Evolutionary conservation across 2,888 invertebrate genomes (phyloP), one percentile per base, ranked within the genome.

Genomic region (Drosophila neutralis): DNA sequence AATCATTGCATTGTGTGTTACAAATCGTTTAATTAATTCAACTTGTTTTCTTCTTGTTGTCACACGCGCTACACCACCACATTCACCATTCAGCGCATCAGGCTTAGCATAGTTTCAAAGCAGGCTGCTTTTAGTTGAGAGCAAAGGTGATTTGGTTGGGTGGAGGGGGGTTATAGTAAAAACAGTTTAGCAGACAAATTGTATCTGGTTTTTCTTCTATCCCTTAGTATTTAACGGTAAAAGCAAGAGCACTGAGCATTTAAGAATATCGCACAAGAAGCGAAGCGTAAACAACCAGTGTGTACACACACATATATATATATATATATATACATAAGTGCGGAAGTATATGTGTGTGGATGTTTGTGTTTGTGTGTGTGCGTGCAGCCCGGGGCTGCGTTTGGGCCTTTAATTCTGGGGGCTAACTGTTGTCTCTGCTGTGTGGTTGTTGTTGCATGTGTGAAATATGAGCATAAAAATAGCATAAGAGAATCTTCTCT

Each of bases 391-490:
- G 51, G 78, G 81, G 69, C 84, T 71, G 69, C 59, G 63, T 24
- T 45, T 76, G 67, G 63, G 58, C 64, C 57, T 57, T 15, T 69
- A 42, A 49, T 65, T 54, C 69, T 77, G 69, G 83, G 83, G 68
- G 76, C 73, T 59, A 48, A 52, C 49, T 38, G 72, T 45, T 52
- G 73, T 21, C 10, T 35, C 33, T 58, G 59, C 54, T 38, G 52
- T 48, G 45, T 10, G 42, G 53, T 49, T 61, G 52, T 38, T 63
- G 69, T 66, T 87, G 82, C 84, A 57, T 57, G 81, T 83, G 82
- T 81, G 72, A 80, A 86, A 78, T 77, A 85, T 75, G 88, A 80
- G 84, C 85, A 82, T 75, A 68, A 86, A 85, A 90, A 85, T 90
- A 90, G 87, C 83, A 73, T 78, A 80, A 74, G 73, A 85, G 72